Evolutionary conservation across 2,797 vertebrate species (phyloP).

Genomic region (Fringilla coelebs): DNA sequence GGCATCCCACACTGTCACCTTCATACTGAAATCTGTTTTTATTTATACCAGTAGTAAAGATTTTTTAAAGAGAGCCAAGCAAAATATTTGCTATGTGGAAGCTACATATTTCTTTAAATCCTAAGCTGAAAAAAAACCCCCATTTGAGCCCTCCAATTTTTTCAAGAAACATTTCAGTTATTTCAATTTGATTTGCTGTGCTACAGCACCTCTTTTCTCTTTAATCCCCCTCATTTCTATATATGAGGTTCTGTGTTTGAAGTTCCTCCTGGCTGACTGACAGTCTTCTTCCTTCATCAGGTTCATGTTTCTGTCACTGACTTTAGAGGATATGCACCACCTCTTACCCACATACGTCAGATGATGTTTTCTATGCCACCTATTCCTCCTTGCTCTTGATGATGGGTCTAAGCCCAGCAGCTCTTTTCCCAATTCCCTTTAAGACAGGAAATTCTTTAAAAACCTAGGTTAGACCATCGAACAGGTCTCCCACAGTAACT

Average conservation of each 20-base stretch:
- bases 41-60: neutral
- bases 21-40: neutral
- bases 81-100: neutral
- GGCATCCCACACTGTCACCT: conserved; percentile 4
- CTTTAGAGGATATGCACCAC: neutral
- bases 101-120: neutral
- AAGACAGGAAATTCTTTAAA: neutral
- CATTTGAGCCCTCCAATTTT: neutral
- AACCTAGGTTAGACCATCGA: neutral
- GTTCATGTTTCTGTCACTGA: neutral
- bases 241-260: neutral
- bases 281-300: neutral
- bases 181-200: neutral
- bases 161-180: neutral
- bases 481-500: neutral
- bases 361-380: neutral
- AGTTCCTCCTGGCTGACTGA: neutral
- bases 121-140: neutral
- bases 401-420: neutral
- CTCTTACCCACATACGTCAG: neutral
- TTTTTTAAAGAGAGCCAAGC: neutral
- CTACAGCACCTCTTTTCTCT: neutral
- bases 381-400: neutral
- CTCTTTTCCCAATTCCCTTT: neutral
- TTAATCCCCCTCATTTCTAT: neutral